Evolutionary conservation across 1,140 invertebrate species (phyloP).

Genomic region (Sinella curviseta): DNA sequence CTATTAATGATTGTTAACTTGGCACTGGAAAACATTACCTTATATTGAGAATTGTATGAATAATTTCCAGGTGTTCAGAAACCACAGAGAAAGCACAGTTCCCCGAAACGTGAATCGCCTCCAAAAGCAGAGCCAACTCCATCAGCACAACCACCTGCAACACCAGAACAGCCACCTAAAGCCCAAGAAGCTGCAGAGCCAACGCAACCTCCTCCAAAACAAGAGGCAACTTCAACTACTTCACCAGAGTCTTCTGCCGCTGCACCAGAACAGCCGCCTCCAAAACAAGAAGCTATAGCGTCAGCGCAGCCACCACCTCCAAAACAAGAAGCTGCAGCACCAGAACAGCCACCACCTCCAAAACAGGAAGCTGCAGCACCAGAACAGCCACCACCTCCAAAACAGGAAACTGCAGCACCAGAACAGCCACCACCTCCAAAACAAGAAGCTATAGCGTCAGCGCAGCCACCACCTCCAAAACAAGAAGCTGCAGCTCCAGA

Average conservation of each 20-base stretch:
- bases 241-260: neutral
- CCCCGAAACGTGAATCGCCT: no score
- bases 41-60: neutral
- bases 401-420: conserved; percentile 15
- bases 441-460: neutral
- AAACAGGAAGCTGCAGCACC: neutral
- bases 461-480: no score
- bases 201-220: conserved; percentile 4
- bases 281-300: neutral
- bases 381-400: neutral
- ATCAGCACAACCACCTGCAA: neutral
- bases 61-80: neutral
- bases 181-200: no score
- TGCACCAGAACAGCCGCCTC: neutral
- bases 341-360: neutral
- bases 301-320: neutral
- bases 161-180: neutral
- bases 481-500: neutral
- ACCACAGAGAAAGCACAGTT: neutral
- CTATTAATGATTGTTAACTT: neutral
- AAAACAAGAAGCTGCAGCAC: conserved; percentile 1
- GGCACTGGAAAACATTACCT: neutral
- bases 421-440: no score
- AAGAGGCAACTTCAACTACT: conserved; percentile 16
- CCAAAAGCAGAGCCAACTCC: no score